phyloP scores from a whole-genome alignment of 37 sponge, comb jelly and placozoan species.

The Oopsacas minuta region DNA sequence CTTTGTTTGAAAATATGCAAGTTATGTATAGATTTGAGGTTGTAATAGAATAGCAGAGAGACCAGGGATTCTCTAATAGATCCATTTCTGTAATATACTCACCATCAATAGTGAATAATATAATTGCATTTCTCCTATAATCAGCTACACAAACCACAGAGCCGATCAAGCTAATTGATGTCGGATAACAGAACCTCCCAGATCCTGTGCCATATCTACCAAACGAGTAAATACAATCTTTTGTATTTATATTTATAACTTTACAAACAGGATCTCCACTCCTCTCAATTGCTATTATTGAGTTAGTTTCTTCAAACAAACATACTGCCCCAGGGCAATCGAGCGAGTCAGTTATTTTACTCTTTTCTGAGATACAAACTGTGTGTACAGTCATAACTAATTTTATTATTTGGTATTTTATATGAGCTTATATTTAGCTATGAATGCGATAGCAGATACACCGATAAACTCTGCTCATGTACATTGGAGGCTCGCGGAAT shows the following conservation, averaged over 20 bases:
- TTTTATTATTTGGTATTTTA: background rate
- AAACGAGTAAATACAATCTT: background rate
- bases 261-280: background rate
- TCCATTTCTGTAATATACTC: background rate
- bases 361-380: background rate
- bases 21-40: background rate
- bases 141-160: background rate
- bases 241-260: background rate
- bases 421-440: background rate
- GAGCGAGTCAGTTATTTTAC: background rate
- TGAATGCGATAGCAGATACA: background rate
- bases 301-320: background rate
- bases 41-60: background rate
- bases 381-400: background rate
- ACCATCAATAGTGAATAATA: background rate
- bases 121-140: background rate
- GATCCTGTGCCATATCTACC: background rate
- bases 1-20: background rate
- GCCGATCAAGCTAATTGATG: background rate
- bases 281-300: background rate
- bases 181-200: background rate
- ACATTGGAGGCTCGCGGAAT: background rate
- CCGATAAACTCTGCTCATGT: background rate
- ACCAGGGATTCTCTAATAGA: background rate
- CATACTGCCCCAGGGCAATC: background rate